phyloP scores from a whole-genome alignment of 1,140 invertebrate species.

The Octopus bimaculoides region DNA sequence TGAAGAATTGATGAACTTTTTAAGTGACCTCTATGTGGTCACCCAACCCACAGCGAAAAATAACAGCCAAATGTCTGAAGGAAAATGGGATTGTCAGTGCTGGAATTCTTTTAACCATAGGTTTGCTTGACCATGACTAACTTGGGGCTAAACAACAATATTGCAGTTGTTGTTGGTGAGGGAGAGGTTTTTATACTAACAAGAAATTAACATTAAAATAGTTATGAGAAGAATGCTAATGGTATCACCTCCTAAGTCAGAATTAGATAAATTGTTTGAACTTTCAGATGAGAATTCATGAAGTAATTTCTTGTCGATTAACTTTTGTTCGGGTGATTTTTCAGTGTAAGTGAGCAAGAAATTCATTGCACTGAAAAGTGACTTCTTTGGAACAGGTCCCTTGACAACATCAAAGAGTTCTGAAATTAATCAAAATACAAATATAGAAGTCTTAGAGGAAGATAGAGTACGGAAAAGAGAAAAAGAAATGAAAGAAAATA shows the following conservation, averaged over 20 bases:
- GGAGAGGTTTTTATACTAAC: too few species aligned
- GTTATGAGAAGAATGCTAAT: too few species aligned
- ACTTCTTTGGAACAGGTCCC: slow-evolving; percentile 24
- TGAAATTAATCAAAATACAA: slow-evolving; percentile 10
- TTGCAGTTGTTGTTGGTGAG: too few species aligned
- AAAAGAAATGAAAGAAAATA: background rate
- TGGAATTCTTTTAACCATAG: too few species aligned
- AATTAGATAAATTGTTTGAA: slow-evolving; percentile 30
- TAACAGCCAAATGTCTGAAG: too few species aligned
- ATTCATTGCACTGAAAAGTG: slow-evolving; percentile 27
- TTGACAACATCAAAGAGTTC: slow-evolving; percentile 27
- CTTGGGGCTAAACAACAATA: too few species aligned
- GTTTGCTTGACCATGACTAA: too few species aligned
- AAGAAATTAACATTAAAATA: too few species aligned
- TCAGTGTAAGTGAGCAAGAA: slow-evolving; percentile 39
- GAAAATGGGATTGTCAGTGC: too few species aligned
- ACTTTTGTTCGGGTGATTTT: slow-evolving; percentile 25
- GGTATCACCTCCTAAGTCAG: background rate
- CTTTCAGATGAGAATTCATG: slow-evolving; percentile 24
- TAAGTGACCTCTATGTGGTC: too few species aligned
- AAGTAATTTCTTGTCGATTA: slow-evolving; percentile 32
- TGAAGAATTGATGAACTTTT: too few species aligned
- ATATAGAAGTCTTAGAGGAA: background rate
- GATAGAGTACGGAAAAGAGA: background rate
- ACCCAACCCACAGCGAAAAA: too few species aligned